Evolutionary conservation across 2,797 vertebrate genomes (phyloP).

Genomic region (Periophthalmus magnuspinnatus): DNA sequence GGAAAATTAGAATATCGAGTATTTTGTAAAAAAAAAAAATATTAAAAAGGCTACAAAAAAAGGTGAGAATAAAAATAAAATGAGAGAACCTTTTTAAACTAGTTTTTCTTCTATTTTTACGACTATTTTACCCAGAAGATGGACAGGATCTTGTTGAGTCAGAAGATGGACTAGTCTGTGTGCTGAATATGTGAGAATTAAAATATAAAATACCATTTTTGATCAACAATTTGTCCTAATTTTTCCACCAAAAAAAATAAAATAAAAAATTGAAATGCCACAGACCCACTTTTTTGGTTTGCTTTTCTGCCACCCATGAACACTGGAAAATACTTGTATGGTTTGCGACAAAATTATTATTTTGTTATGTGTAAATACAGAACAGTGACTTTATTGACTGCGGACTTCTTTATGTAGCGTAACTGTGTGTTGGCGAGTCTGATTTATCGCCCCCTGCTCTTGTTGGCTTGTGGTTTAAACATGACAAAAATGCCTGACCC

Average conservation of each 20-base stretch:
- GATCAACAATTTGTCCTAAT: neutral
- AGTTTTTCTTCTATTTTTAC: no score
- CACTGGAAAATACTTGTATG: neutral
- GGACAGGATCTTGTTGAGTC: no score
- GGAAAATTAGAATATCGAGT: no score
- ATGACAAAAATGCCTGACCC: constrained; percentile 57
- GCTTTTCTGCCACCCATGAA: neutral
- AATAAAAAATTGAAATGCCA: neutral
- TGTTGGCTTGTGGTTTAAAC: constrained; percentile 43
- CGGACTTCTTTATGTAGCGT: constrained; percentile 23
- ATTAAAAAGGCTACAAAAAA: neutral
- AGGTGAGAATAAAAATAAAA: no score
- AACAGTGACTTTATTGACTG: constrained; percentile 16
- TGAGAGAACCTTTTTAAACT: no score
- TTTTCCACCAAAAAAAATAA: no score
- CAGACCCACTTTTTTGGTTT: neutral
- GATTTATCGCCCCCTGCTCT: constrained; percentile 56
- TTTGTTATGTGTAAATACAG: neutral
- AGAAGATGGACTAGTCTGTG: no score
- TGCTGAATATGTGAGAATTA: no score
- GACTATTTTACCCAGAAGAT: neutral
- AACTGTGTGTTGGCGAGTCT: constrained; percentile 33
- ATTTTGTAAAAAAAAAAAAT: no score
- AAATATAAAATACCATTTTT: neutral
- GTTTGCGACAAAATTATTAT: neutral